phyloP scores from a whole-genome alignment of 2,113 vertebrate species.

The Scopus umbretta region DNA sequence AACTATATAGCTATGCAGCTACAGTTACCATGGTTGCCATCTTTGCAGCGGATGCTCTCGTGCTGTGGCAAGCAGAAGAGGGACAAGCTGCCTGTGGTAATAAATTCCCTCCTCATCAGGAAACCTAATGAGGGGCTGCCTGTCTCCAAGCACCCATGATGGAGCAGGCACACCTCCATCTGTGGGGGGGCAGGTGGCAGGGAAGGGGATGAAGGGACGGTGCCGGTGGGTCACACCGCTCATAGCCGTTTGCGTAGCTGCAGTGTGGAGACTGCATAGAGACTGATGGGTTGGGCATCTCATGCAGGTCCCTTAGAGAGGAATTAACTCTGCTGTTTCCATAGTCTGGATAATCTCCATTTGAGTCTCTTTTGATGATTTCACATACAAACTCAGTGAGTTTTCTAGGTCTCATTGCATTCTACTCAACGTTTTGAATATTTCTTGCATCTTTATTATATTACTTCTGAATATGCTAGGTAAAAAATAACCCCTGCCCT shows the following conservation, averaged over 20 bases:
- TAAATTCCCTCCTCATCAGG: not conserved
- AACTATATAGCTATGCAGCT: not conserved
- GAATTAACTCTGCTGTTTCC: not conserved
- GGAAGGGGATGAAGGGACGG: not conserved
- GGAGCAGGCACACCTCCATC: not conserved
- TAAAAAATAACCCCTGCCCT: not conserved
- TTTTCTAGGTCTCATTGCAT: not conserved
- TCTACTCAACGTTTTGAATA: not conserved
- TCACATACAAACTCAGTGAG: not conserved
- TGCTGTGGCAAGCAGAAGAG: not conserved
- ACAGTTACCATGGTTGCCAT: not conserved
- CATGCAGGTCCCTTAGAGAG: not conserved
- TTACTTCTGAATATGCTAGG: rapidly evolving
- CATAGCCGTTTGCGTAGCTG: not conserved
- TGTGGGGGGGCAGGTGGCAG: not conserved
- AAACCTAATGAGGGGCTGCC: not conserved
- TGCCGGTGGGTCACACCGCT: rapidly evolving
- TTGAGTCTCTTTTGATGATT: not conserved
- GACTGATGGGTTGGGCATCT: not conserved
- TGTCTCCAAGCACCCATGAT: not conserved
- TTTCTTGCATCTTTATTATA: not conserved
- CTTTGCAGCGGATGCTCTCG: not conserved
- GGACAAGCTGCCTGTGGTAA: not conserved
- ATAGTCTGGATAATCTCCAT: not conserved
- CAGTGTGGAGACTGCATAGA: rapidly evolving